Base-by-base conservation (phyloP, 2,888 invertebrate genomes). In the Dynastes tityus region DNA sequence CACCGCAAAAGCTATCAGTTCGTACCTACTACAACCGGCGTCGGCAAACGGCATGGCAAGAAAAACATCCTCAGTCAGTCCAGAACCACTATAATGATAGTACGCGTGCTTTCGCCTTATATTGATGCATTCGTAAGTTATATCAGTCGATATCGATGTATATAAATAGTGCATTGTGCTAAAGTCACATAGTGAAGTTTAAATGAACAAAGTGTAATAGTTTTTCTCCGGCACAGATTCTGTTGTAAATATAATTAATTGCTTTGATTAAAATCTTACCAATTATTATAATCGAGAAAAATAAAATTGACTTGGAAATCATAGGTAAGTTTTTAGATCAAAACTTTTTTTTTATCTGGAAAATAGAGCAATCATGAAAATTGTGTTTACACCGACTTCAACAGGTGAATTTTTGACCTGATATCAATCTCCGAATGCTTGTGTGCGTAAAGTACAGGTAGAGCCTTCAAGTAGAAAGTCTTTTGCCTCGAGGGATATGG, bases 351-450 rank as follows among this genome's bases (percentile, higher is more conserved):
- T 45, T 45, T 45, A 45, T 8, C 11, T 45, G 45, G 45, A 45
- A 0, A 29, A 32, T 63, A 13, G 29, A 32, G 29, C 27, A 32
- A 27, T 63, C 22, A 63, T 29, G 29, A 11, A 22, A 58, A 22
- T 9, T 16, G 16, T n/a, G 55, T 22, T 22, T 8, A 22, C 22
- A 8, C 55, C 55, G 13, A 27, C 61, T 74, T 74, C 73, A 74
- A 61, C 73, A 74, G 73, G 73, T 74, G 73, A 74, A 74, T 74
- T 74, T 74, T 40, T 63, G 73, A 74, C 73, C 73, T 74, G 45
- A 74, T 61, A 74, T 74, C 63, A 74, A 74, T 74, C 58, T 73
- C 61, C 8, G 45, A n/a, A 61, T 74, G 16, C 61, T 45, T 27
- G 45, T 73, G 16, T 67, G 61, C 27, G 9, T 32, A 58, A 8